A percentile compares a stretch with the other conserved stretches of the same genome.
Evolutionary conservation across 2,888 invertebrate genomes (phyloP).

Genomic region (Lordiphosa fenestrarum): DNA sequence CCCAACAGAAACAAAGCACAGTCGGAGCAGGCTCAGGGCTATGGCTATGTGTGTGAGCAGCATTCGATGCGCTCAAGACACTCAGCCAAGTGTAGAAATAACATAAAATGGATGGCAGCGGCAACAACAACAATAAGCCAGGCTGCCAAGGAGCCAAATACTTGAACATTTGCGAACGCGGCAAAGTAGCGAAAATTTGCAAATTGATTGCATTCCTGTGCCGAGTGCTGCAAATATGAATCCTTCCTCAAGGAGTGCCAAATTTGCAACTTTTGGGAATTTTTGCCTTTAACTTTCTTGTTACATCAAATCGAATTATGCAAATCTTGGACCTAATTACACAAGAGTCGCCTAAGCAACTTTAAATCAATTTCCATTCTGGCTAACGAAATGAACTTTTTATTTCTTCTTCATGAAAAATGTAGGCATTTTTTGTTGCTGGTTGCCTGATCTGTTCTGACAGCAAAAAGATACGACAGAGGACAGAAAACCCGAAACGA

Average conservation of each 20-base stretch:
- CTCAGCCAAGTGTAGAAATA: conserved; percentile 57
- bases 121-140: conserved; percentile 25
- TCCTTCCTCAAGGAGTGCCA: conserved; percentile 56
- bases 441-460: neutral
- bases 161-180: conserved; percentile 72
- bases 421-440: conserved; percentile 34
- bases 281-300: neutral
- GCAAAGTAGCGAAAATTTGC: conserved; percentile 77
- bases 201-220: conserved; percentile 78
- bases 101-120: conserved; percentile 49
- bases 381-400: conserved; percentile 1
- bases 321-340: conserved; percentile 46
- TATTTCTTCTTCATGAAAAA: conserved; percentile 41
- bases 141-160: conserved; percentile 69
- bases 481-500: conserved; percentile 21
- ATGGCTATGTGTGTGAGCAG: conserved; percentile 18
- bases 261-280: conserved; percentile 60
- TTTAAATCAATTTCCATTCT: conserved; percentile 45
- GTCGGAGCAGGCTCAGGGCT: conserved; percentile 13
- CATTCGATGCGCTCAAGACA: conserved; percentile 59
- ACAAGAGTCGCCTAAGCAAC: conserved; percentile 10
- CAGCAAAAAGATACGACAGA: neutral
- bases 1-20: conserved; percentile 17
- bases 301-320: conserved; percentile 48
- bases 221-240: conserved; percentile 52